Base-by-base conservation (phyloP, 1,140 invertebrate genomes). In the Macrotrachela quadricornifera region DNA sequence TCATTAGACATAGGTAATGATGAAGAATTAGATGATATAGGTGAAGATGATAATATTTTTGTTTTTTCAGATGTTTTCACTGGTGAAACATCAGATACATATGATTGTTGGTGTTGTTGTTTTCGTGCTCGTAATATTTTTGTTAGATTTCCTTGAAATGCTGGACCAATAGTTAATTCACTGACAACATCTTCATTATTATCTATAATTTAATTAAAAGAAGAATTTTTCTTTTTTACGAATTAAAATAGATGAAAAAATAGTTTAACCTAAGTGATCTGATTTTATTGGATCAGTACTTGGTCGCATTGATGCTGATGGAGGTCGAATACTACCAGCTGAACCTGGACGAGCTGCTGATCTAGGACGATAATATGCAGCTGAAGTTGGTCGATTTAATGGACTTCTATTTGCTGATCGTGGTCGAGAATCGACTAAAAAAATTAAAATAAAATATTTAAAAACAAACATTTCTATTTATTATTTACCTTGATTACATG, bases 71-170 rank as follows among this genome's bases (percentile, higher is more conserved):
- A 30, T 8, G 11, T 51, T 18, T 43, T 43, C 8, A 30, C 21
- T 30, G 21, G 42, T 2, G 42, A 43, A 18, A 30, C 40, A n/a
- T 17, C 16, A 37, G 6, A 30, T 30, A 36, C 15, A 3, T 10
- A 54, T 48, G 55, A 58, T 46, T 54, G 57, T 12, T 56, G 48
- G 55, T 61, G 57, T 52, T 56, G 48, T 56, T 61, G 57, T 52
- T 59, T 54, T 56, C 61, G 46, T 48, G 61, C 53, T 50, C 60
- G 49, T 38, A 70, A 59, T 15, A 67, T 64, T 59, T 63, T 63
- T 10, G 64, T 62, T 42, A 64, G 63, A 58, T 69, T 70, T 10
- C 68, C 68, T 62, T 66, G 69, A 4, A 70, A 61, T 2, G 69
- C 63, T n/a, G 48, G 58, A 17, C 68, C 68, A 21, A 61, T 48